Conservation (phyloP, 2,888 invertebrate species). For the Mythimna ferrago region DNA sequence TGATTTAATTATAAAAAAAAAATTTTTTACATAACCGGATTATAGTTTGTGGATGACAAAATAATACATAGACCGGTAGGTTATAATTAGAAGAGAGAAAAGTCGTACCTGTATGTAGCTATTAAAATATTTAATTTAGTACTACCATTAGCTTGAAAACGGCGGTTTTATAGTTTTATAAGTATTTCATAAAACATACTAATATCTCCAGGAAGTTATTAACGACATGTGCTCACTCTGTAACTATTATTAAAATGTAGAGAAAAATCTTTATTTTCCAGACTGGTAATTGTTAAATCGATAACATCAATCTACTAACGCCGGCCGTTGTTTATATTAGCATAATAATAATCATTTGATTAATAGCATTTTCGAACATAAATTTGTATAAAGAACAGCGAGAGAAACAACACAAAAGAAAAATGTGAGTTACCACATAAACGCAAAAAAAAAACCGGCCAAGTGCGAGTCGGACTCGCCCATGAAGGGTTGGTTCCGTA, state of each 20-base stretch:
- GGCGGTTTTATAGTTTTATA: background rate
- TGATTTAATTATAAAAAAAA: no score
- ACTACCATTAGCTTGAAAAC: constrained; percentile 1
- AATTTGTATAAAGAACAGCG: background rate
- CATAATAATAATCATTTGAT: constrained; percentile 1
- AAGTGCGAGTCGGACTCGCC: no score
- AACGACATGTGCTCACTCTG: background rate
- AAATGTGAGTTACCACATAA: background rate
- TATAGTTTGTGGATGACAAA: no score
- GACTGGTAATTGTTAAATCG: background rate
- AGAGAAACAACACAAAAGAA: background rate
- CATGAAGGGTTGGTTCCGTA: no score
- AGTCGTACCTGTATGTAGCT: background rate
- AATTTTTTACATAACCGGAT: no score
- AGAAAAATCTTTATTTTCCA: background rate
- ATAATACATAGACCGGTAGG: background rate
- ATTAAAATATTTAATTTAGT: constrained; percentile 18
- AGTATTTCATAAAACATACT: background rate
- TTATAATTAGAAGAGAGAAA: background rate
- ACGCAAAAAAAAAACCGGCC: background rate
- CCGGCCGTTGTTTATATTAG: background rate
- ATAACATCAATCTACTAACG: background rate
- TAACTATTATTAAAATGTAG: background rate
- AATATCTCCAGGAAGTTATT: constrained; percentile 1
- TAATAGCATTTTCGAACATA: constrained; percentile 5